phyloP scores from a whole-genome alignment of 2,113 vertebrate genomes.

The Oryzias curvinotus region DNA sequence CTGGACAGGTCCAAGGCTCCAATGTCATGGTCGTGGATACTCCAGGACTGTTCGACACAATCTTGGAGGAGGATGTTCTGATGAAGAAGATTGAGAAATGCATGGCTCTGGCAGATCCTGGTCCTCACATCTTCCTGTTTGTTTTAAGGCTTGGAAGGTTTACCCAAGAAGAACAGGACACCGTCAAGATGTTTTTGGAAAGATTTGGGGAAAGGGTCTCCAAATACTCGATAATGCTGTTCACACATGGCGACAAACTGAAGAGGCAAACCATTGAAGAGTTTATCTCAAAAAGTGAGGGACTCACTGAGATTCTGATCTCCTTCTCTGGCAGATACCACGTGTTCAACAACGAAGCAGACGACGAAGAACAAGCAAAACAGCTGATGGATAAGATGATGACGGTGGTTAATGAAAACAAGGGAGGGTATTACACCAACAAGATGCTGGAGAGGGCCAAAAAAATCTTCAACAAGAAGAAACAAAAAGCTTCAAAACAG shows the following conservation, averaged over 20 bases:
- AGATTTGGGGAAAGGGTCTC: constrained; percentile 40
- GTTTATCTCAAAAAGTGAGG: constrained; percentile 28
- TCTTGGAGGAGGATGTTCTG: constrained; percentile 18
- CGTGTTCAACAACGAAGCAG: constrained; percentile 50
- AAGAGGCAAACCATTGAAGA: constrained; percentile 30
- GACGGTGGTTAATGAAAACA: constrained; percentile 18
- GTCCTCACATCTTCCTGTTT: constrained; percentile 65
- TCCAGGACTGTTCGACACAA: constrained; percentile 69
- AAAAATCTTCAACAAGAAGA: constrained; percentile 17
- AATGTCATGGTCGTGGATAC: constrained; percentile 62
- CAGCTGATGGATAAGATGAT: constrained; percentile 42
- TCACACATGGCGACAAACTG: constrained; percentile 63
- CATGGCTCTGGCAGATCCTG: constrained; percentile 45
- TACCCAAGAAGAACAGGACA: constrained; percentile 43
- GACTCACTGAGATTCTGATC: constrained; percentile 13
- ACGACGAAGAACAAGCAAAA: constrained; percentile 8
- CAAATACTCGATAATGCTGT: constrained; percentile 52
- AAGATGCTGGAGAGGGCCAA: constrained; percentile 34
- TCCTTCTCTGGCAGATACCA: constrained; percentile 26
- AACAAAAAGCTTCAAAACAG: constrained; percentile 6
- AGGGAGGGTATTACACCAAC: constrained; percentile 21
- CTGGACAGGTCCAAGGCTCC: constrained; percentile 5
- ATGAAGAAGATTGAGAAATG: constrained; percentile 38
- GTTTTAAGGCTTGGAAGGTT: constrained; percentile 49
- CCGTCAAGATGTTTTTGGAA: constrained; percentile 29